phyloP scores from a whole-genome alignment of 2,888 invertebrate genomes.

The Melinaea menophilus region DNA sequence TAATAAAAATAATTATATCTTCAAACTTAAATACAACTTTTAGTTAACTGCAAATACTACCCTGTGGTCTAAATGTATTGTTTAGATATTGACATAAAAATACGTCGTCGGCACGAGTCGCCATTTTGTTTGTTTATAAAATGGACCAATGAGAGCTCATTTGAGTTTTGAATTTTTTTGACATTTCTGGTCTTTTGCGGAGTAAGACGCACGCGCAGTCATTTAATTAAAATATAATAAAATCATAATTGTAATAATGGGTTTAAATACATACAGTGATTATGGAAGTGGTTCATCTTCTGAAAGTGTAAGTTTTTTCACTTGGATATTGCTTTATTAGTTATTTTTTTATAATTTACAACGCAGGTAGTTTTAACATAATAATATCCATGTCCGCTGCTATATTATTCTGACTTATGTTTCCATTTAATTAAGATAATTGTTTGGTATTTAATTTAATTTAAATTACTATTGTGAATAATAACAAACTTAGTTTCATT shows the following conservation, averaged over 20 bases:
- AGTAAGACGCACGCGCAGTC: constrained; percentile 4
- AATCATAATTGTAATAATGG: constrained; percentile 22
- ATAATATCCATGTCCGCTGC: no score
- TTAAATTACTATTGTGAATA: no score
- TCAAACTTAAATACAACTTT: no score
- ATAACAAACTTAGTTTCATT: no score
- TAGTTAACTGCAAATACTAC: no score
- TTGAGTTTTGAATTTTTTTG: neutral
- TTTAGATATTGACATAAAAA: constrained; percentile 34
- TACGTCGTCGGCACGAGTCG: constrained; percentile 33
- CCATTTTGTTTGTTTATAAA: constrained; percentile 8
- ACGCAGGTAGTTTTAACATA: no score
- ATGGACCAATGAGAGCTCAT: constrained; percentile 22
- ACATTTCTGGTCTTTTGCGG: neutral
- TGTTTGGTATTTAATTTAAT: no score
- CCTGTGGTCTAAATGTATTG: neutral
- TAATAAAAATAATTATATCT: no score
- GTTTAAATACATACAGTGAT: constrained; percentile 42
- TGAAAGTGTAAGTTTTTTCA: constrained; percentile 46
- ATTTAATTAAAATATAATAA: neutral
- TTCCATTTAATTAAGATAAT: no score
- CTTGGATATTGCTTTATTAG: no score
- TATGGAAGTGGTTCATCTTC: constrained; percentile 50
- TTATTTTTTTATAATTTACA: no score
- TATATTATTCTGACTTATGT: no score